Evolutionary conservation across 2,888 invertebrate species (phyloP).

Genomic region (Phlogophora meticulosa): DNA sequence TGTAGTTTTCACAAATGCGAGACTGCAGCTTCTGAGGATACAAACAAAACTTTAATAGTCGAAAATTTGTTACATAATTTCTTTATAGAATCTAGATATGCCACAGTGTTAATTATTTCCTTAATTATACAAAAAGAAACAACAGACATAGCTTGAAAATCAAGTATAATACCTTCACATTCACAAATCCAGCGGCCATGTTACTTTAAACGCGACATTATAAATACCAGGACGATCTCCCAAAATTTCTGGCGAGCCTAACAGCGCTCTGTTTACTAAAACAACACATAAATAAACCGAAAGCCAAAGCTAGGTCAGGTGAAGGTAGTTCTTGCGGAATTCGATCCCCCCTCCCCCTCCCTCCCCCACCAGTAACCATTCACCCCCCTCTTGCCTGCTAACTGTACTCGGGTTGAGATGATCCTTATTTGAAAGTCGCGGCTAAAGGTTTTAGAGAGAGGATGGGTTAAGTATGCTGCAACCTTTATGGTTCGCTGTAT

Average conservation of each 20-base stretch:
- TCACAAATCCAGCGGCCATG: conserved; percentile 7
- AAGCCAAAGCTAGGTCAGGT: conserved; percentile 81
- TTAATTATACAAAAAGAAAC: neutral
- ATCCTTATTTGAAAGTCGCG: conserved; percentile 64
- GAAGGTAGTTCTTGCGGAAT: conserved; percentile 84
- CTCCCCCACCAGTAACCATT: conserved; percentile 59
- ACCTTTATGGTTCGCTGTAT: conserved; percentile 40
- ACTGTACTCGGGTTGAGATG: conserved; percentile 63
- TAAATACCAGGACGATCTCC: conserved; percentile 45
- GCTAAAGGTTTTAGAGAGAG: conserved; percentile 57
- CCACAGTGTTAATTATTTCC: too few relatives aligned
- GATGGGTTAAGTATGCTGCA: conserved; percentile 53
- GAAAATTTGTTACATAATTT: neutral
- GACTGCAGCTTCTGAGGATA: neutral
- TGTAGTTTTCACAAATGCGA: neutral
- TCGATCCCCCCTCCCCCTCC: conserved; percentile 74
- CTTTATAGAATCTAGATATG: too few relatives aligned
- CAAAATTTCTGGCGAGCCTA: conserved; percentile 54
- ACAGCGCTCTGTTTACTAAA: conserved; percentile 65
- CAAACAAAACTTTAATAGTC: neutral
- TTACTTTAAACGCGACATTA: conserved; percentile 20
- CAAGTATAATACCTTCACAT: neutral
- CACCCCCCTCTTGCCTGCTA: conserved; percentile 62
- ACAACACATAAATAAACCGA: conserved; percentile 71
- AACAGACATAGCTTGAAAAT: neutral